Evolutionary conservation across 1,140 invertebrate species (phyloP).

Genomic region (Nebria ingens): DNA sequence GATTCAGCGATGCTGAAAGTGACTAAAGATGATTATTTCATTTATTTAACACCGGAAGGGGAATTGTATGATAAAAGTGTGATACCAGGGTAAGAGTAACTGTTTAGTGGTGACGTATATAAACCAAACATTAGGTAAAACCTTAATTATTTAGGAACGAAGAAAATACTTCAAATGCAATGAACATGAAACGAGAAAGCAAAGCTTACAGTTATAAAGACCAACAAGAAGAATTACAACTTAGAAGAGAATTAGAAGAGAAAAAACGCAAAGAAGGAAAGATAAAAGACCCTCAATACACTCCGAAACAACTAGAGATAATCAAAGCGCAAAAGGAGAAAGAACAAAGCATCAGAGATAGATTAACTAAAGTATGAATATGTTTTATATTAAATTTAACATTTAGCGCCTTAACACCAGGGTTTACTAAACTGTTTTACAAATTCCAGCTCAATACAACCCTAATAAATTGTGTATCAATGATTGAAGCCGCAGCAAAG

Average conservation of each 20-base stretch:
- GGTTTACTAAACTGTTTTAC: background rate
- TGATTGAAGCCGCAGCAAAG: constrained; percentile 48
- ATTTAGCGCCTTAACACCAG: background rate
- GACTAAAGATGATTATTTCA: constrained; percentile 79
- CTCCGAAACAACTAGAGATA: constrained; percentile 87
- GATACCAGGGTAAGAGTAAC: constrained; percentile 56
- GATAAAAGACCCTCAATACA: constrained; percentile 58
- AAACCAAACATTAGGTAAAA: too few relatives aligned
- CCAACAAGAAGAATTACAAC: constrained; percentile 86
- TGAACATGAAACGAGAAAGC: constrained; percentile 92
- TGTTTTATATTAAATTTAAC: background rate
- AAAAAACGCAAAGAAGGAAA: constrained; percentile 77
- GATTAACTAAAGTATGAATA: constrained; percentile 47
- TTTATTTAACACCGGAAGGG: constrained; percentile 78
- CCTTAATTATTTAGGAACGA: constrained; percentile 46
- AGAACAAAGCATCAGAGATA: constrained; percentile 64
- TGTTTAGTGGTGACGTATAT: too few relatives aligned
- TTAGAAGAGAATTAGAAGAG: constrained; percentile 85
- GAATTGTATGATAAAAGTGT: constrained; percentile 86
- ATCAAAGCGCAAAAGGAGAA: constrained; percentile 79
- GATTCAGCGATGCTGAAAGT: constrained; percentile 61
- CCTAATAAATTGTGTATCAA: constrained; percentile 48
- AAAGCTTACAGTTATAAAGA: constrained; percentile 97
- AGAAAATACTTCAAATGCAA: constrained; percentile 50
- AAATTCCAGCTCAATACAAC: constrained; percentile 45